A percentile compares a stretch with the other conserved stretches of the same genome.
Conservation (phyloP, 2,888 invertebrate genomes). For the Spodoptera picta region DNA sequence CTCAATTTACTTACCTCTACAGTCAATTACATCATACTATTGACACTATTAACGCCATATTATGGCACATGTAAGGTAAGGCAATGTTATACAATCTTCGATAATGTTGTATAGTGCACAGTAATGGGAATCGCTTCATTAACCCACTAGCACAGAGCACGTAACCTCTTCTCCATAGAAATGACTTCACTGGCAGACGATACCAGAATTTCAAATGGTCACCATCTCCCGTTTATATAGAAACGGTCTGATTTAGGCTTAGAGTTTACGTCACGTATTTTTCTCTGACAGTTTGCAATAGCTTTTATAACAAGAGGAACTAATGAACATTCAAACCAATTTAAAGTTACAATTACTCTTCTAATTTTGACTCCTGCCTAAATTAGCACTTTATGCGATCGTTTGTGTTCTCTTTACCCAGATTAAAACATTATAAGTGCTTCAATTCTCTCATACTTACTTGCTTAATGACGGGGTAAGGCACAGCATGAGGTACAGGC, state of each 20-base stretch:
- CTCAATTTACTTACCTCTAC: not conserved
- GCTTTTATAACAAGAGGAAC: no score
- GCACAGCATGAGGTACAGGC: conserved; percentile 82
- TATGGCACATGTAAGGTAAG: conserved; percentile 13
- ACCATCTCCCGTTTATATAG: not conserved
- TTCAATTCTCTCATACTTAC: conserved; percentile 55
- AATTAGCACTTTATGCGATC: no score
- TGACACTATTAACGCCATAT: conserved; percentile 17
- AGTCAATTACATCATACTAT: not conserved
- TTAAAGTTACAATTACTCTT: no score
- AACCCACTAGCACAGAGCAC: conserved; percentile 27
- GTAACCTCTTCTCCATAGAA: not conserved
- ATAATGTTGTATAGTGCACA: not conserved
- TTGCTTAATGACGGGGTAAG: conserved; percentile 82
- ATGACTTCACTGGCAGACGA: not conserved
- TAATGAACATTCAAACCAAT: no score
- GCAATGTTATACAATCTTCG: conserved; percentile 27
- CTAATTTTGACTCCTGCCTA: not conserved
- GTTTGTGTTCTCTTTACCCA: no score
- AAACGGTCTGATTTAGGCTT: conserved; percentile 1
- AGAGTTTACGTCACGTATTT: no score
- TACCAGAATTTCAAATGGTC: conserved; percentile 20
- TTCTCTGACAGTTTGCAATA: no score
- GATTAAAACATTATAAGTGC: no score
- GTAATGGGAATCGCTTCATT: conserved; percentile 39